Evolutionary conservation across 2,888 invertebrate species (phyloP).

Genomic region (Gasteruption jaculator): DNA sequence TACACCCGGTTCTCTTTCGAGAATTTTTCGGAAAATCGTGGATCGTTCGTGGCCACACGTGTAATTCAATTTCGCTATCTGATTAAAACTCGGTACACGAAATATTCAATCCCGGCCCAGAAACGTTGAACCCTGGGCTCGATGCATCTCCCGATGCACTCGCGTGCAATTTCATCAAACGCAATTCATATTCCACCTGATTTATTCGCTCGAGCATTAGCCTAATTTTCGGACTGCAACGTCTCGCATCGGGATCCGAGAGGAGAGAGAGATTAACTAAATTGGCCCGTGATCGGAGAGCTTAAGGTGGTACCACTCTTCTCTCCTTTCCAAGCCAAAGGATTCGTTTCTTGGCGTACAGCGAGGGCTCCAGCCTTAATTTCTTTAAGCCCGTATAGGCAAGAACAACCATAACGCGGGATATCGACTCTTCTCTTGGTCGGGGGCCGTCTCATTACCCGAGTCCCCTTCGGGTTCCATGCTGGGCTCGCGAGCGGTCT

Average conservation of each 20-base stretch:
- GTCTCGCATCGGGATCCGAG: too few relatives aligned
- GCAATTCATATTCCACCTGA: too few relatives aligned
- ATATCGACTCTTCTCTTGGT: slow-evolving; percentile 48
- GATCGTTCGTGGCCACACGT: too few relatives aligned
- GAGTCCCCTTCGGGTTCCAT: slow-evolving; percentile 44
- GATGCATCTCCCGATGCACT: too few relatives aligned
- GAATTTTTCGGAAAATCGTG: slow-evolving; percentile 15
- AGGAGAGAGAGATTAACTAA: slow-evolving; percentile 34
- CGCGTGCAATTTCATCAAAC: too few relatives aligned
- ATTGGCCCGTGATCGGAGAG: slow-evolving; percentile 33
- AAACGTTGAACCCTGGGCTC: too few relatives aligned
- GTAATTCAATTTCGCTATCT: too few relatives aligned
- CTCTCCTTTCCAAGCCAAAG: slow-evolving; percentile 4
- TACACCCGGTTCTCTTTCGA: slow-evolving; percentile 7
- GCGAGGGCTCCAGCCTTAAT: slow-evolving; percentile 27
- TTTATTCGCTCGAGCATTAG: slow-evolving; percentile 20
- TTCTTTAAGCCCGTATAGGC: too few relatives aligned
- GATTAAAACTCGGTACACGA: too few relatives aligned
- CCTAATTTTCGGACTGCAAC: too few relatives aligned
- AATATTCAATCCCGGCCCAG: too few relatives aligned
- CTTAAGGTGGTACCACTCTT: slow-evolving; percentile 10
- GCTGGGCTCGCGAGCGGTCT: slow-evolving; percentile 45
- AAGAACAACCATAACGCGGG: slow-evolving; percentile 35
- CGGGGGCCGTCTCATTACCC: slow-evolving; percentile 52
- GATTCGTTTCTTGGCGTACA: slow-evolving; percentile 28